Percentiles rank a stretch among this genome's conserved stretches.
phyloP scores from a whole-genome alignment of 2,888 invertebrate species.

The Anagyrus pseudococci region DNA sequence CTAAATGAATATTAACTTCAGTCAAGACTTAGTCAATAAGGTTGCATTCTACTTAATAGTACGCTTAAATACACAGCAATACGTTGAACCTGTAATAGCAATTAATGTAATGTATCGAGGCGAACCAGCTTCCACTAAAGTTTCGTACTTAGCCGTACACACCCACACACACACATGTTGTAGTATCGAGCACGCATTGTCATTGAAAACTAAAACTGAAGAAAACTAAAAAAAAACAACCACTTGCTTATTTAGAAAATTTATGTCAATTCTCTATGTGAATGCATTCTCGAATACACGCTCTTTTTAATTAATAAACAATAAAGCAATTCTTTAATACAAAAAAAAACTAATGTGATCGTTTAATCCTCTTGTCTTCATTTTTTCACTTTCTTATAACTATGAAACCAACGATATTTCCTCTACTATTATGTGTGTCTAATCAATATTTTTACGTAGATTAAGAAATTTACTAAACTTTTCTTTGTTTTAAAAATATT shows the following conservation, averaged over 20 bases:
- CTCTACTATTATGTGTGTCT: no score
- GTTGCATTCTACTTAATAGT: slow-evolving; percentile 2
- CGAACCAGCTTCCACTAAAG: not conserved
- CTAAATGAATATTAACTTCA: no score
- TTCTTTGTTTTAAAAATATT: no score
- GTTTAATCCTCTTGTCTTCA: not conserved
- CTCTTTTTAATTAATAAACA: slow-evolving; percentile 23
- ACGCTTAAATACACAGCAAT: slow-evolving; percentile 17
- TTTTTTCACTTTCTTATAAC: no score
- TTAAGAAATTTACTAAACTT: no score
- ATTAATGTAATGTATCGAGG: not conserved
- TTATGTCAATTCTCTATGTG: slow-evolving; percentile 40
- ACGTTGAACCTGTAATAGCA: slow-evolving; percentile 7
- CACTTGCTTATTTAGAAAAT: slow-evolving; percentile 24
- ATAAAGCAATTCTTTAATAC: slow-evolving; percentile 36
- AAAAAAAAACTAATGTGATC: no score
- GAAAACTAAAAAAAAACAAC: no score
- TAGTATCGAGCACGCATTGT: no score
- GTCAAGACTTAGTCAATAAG: slow-evolving; percentile 23
- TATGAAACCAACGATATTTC: no score
- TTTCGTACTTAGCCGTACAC: not conserved
- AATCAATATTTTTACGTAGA: no score
- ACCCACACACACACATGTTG: not conserved
- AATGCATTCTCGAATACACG: slow-evolving; percentile 33
- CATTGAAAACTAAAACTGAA: no score